These are phyloP conservation scores for Troides oblongomaculatus DNA, from an alignment of 2,888 invertebrate genomes.

Conservation along the genomic window DNA sequence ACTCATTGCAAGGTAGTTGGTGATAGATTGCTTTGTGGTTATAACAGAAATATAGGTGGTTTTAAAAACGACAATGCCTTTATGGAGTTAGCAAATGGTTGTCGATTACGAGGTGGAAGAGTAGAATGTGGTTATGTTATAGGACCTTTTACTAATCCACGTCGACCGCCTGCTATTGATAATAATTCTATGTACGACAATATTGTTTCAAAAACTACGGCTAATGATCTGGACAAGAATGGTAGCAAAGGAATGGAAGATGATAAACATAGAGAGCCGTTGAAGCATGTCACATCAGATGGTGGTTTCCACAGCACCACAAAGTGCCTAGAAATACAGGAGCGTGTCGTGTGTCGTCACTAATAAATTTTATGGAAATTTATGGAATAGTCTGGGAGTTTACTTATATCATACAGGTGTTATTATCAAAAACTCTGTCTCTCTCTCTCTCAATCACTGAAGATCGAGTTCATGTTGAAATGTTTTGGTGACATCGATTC, in stretches of 20 bases:
- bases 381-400: too few relatives aligned
- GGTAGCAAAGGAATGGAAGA: slow-evolving; percentile 7
- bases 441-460: too few relatives aligned
- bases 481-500: too few relatives aligned
- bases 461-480: too few relatives aligned
- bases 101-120: slow-evolving; percentile 55
- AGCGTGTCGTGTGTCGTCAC: slow-evolving; percentile 50
- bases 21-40: slow-evolving; percentile 62
- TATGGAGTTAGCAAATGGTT: slow-evolving; percentile 47
- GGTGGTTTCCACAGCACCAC: slow-evolving; percentile 26
- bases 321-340: slow-evolving; percentile 48
- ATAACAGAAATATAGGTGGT: slow-evolving; percentile 51
- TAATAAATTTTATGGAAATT: slow-evolving; percentile 22
- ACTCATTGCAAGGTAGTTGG: slow-evolving; percentile 52
- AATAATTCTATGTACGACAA: slow-evolving; percentile 17
- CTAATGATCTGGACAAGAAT: slow-evolving; percentile 5
- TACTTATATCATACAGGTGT: too few relatives aligned
- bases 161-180: slow-evolving; percentile 41
- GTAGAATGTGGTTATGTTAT: slow-evolving; percentile 63
- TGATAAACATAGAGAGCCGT: slow-evolving; percentile 9
- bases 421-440: too few relatives aligned
- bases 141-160: slow-evolving; percentile 47
- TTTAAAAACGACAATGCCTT: slow-evolving; percentile 37
- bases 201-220: not conserved
- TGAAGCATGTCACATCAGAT: slow-evolving; percentile 12